Evolutionary conservation across 2,113 vertebrate genomes (phyloP), one percentile per base, ranked within the genome.

Genomic region (Percina caprodes): DNA sequence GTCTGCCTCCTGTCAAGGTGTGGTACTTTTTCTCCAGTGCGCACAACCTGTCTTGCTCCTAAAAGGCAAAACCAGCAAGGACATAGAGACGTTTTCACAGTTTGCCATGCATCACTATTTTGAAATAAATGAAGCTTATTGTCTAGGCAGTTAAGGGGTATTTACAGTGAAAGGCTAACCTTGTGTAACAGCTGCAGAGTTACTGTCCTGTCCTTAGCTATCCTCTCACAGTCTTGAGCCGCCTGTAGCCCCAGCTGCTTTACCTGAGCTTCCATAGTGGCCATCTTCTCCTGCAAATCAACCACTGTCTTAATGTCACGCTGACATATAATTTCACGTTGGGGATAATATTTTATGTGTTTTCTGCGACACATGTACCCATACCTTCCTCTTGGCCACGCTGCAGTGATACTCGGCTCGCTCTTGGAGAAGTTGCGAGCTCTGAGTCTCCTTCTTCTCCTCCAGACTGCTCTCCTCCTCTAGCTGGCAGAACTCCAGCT

Each of bases 401-500:
- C 95, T 97, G 30, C 93, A 94, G 30, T 97, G 95, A 86, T 96
- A 95, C 88, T 98, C 96, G 0, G 96, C 96, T 79, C 92, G 86
- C 91, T 96, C 96, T 45, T 96, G 96, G 48, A 97, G 94, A 46
- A 99, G 96, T 90, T 97, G 96, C 63, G 95, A 96, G 85, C 94
- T 93, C 0, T 93, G 93, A 0, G 87, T 90, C 91, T 99, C 98
- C 0, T 95, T 95, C 91, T 96, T 97, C 93, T 99, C 98, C 86
- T 99, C 98, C 0, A 96, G 89, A 33, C 94, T 94, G 91, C 97
- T 99, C 92, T 99, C 97, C 35, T 94, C 93, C 91, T 99, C 98
- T 92, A 99, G 95, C 93, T 99, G 98, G 91, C 98, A 98, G 93
- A 99, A 99, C 92, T 99, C 98, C 94, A 99, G 89, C 93, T 99